Conservation (phyloP, 92 coral and sea anemone species). For the Virgularia gustaviana region DNA sequence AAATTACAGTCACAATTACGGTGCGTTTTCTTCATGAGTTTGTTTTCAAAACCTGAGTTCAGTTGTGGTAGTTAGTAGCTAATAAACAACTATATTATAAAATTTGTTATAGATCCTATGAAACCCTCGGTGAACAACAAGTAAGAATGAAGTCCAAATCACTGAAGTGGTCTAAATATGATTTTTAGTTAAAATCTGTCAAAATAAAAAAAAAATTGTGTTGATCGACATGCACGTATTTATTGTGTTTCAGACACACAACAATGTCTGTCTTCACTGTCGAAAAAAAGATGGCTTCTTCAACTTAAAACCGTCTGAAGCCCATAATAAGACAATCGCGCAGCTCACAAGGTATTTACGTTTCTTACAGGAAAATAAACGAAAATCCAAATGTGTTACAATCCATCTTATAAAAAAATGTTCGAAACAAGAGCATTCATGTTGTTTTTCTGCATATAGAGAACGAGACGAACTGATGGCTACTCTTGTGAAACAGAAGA, state of each 20-base stretch:
- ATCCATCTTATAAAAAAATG: too few species aligned
- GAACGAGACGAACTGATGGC: slow-evolving; percentile 85
- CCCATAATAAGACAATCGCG: slow-evolving; percentile 65
- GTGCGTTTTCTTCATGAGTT: slow-evolving; percentile 35
- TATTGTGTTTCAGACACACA: background rate
- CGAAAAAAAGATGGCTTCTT: slow-evolving; percentile 69
- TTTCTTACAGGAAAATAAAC: background rate
- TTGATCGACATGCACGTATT: background rate
- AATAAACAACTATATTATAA: background rate
- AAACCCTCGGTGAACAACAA: slow-evolving; percentile 49
- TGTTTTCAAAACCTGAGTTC: background rate
- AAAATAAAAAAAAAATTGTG: background rate
- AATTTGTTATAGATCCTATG: slow-evolving; percentile 47
- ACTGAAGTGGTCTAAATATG: too few species aligned
- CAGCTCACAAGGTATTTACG: slow-evolving; percentile 66
- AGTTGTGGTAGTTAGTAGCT: background rate
- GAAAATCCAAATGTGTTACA: too few species aligned
- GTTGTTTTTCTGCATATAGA: slow-evolving; percentile 29
- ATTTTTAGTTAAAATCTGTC: too few species aligned
- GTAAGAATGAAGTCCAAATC: too few species aligned
- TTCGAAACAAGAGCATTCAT: background rate
- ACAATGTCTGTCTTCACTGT: slow-evolving; percentile 71
- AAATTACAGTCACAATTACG: slow-evolving; percentile 75
- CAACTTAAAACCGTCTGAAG: slow-evolving; percentile 62
- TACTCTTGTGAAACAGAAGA: slow-evolving; percentile 72